Conservation (phyloP, 2,113 vertebrate species). For the Lagopus muta region DNA sequence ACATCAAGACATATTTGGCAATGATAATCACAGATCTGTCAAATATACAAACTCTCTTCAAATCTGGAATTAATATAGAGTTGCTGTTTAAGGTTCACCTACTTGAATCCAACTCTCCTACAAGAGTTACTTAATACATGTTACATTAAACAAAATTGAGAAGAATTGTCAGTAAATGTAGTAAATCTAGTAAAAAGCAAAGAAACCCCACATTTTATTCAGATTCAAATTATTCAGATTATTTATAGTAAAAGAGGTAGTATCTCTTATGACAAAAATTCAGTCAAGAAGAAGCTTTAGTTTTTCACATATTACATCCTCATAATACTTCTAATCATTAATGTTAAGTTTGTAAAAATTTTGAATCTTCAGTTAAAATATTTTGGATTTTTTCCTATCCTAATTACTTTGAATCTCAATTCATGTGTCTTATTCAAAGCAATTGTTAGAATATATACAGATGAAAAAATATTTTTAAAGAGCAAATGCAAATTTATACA, state of each 20-base stretch:
- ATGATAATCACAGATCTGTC: neutral
- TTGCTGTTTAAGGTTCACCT: neutral
- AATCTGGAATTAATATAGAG: neutral
- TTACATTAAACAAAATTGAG: neutral
- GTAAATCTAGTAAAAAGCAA: neutral
- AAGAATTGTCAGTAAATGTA: neutral
- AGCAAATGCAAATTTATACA: neutral
- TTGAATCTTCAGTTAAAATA: neutral
- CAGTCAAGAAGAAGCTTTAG: neutral
- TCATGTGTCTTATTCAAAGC: neutral
- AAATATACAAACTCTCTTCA: neutral
- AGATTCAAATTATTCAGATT: no score
- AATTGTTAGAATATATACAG: neutral
- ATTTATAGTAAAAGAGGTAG: neutral
- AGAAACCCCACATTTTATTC: neutral
- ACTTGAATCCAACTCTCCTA: neutral
- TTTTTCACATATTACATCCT: neutral
- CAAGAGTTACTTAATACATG: neutral
- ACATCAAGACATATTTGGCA: neutral
- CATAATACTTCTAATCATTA: neutral
- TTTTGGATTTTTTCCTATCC: neutral
- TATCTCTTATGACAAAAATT: neutral
- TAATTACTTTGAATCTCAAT: neutral
- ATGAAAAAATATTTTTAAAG: neutral
- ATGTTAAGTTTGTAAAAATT: neutral